Evolutionary conservation across 2,797 vertebrate genomes (phyloP), one percentile per base, ranked within the genome.

Genomic region (Takifugu rubripes): DNA sequence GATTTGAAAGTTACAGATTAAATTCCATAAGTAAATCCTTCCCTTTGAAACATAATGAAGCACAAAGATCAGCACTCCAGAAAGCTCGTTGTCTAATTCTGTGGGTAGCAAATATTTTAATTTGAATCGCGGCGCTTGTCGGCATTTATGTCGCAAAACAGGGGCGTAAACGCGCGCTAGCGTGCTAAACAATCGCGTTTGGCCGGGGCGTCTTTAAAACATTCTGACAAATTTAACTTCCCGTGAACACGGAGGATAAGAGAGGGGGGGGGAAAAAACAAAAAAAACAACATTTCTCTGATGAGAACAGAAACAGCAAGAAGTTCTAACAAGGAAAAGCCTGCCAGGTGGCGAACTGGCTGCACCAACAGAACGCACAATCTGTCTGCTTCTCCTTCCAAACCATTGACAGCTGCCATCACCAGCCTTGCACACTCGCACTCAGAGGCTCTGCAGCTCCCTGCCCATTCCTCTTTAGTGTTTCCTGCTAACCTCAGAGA

Each of bases 321-420:
- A 93, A 92, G 89, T 93, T 93, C 89, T 93, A 92, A 92, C 91
- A 91, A 92, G 92, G 90, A 92, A 90, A 90, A 92, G 90, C 88
- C 90, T 93, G 91, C 91, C 92, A 93, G 92, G 92, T 93, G 92
- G 92, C 90, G 91, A 91, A 92, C 91, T 92, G 92, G 92, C 92
- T 92, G 91, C 89, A 92, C 91, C 90, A 92, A 90, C 92, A 92
- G 90, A 92, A 92, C 91, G 90, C 91, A 92, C 92, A 92, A 92
- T 93, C 91, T 93, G 91, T 93, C 92, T 91, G 90, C 90, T 92
- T 92, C 91, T 92, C 89, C 89, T 92, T 93, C 92, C 92, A 93
- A 93, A 92, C 87, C 91, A 91, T 85, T 92, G 91, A 92, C 92
- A 93, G 92, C 92, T 93, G 92, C 92, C 91, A 90, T 89, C 90